Conservation (phyloP, 2,113 vertebrate species). For the Excalfactoria chinensis region DNA sequence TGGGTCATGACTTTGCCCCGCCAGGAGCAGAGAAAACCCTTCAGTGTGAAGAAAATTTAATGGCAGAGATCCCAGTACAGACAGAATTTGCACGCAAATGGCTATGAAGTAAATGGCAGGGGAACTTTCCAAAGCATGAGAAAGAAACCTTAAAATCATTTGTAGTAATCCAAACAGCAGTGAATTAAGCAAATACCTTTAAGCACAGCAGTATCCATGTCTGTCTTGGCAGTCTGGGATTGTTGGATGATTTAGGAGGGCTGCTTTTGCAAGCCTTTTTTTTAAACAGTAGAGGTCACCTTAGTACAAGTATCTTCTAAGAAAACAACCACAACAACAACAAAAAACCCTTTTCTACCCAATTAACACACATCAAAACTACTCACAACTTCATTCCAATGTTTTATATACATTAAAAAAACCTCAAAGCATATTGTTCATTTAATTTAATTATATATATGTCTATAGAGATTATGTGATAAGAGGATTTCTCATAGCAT, state of each 20-base stretch:
- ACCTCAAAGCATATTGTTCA: not conserved
- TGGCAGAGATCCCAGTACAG: constrained; percentile 79
- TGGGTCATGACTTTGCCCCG: constrained; percentile 83
- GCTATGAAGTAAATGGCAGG: constrained; percentile 77
- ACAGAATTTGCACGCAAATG: constrained; percentile 77
- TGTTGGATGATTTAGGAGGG: constrained; percentile 69
- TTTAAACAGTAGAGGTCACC: constrained; percentile 83
- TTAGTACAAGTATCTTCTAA: constrained; percentile 78
- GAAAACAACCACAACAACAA: constrained; percentile 42
- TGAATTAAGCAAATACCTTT: constrained; percentile 77
- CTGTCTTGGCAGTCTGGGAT: constrained; percentile 72
- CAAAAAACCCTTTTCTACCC: constrained; percentile 46
- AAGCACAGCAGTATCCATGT: constrained; percentile 69
- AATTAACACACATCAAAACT: constrained; percentile 64
- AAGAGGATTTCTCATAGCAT: not conserved
- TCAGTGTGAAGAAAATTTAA: constrained; percentile 82
- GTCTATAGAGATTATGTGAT: constrained; percentile 3
- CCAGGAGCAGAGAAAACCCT: constrained; percentile 82
- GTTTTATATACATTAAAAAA: constrained; percentile 53
- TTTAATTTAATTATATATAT: constrained; percentile 39
- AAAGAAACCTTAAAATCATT: constrained; percentile 73
- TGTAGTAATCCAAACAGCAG: constrained; percentile 71
- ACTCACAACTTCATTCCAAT: constrained; percentile 54
- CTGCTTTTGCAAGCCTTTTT: constrained; percentile 78
- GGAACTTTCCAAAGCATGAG: constrained; percentile 75